Evolutionary conservation across 2,113 vertebrate genomes (phyloP), one percentile per base, ranked within the genome.

Genomic region (Enhydra lutris): DNA sequence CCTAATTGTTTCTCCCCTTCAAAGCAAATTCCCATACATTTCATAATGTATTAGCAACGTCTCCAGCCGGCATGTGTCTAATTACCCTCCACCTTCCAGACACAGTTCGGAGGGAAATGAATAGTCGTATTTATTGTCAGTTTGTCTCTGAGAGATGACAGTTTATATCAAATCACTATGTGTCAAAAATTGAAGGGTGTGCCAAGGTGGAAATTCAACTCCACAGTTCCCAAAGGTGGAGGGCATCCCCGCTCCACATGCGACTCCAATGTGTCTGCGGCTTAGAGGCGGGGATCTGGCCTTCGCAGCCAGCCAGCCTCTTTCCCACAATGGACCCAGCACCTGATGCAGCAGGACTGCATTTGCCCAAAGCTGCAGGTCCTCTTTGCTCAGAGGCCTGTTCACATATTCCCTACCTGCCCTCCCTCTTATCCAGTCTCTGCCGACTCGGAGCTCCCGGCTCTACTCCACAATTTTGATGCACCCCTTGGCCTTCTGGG

Each of bases 1-100:
- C 92, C 94, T 97, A 98, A 98, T 98, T 97, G 98, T 96, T 92
- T 94, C 97, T 96, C 71, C 55, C 50, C 95, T 98, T 98, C 97
- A 98, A 97, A 98, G 97, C 92, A 96, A 97, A 96, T 94, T 84
- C 88, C 93, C 76, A 4, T 47, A 17, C 42, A 85, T 71, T 96
- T 96, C 84, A 67, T 96, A 91, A 91, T 36, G 59, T 81, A 78
- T 93, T 76, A 71, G 59, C 63, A 45, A 85, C 97, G 85, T 73
- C 88, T 96, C 80, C 97, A 83, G 59, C 92, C 71, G 80, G 39
- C 94, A 23, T 63, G 84, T 69, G 91, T 69, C 93, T 97, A 97
- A 98, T 97, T 96, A 95, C 42, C 45, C 65, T 89, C 76, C 42
- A 74, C 69, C 88, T 96, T 91, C 81, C 89, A 79, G 52, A 24